Evolutionary conservation across 1,140 invertebrate genomes (phyloP).

Genomic region (Hylyphantes graminicola): DNA sequence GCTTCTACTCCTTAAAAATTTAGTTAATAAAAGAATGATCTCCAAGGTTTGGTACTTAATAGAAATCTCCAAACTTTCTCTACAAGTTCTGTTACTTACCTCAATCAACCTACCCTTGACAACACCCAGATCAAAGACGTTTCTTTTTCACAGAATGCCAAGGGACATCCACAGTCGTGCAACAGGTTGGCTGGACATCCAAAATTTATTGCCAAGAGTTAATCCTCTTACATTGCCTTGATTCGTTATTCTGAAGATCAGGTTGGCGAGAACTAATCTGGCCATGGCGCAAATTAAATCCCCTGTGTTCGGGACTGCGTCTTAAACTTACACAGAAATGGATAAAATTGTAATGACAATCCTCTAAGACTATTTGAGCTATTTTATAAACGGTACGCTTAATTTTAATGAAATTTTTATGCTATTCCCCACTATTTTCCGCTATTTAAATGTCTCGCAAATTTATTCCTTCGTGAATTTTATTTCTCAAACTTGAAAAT

Average conservation of each 20-base stretch:
- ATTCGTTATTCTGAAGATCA: constrained; percentile 32
- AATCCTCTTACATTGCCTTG: constrained; percentile 24
- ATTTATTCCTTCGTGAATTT: too few relatives aligned
- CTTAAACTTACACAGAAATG: too few relatives aligned
- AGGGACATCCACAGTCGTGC: neutral
- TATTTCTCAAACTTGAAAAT: too few relatives aligned
- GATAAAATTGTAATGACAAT: too few relatives aligned
- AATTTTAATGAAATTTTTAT: too few relatives aligned
- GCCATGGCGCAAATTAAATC: constrained; percentile 25
- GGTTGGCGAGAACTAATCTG: neutral
- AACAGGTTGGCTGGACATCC: constrained; percentile 19
- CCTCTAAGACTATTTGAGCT: too few relatives aligned
- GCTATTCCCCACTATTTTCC: too few relatives aligned
- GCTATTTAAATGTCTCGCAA: too few relatives aligned
- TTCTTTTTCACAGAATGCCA: too few relatives aligned
- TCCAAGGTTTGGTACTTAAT: neutral
- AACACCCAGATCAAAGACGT: neutral
- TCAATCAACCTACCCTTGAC: constrained; percentile 1
- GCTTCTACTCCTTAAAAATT: too few relatives aligned
- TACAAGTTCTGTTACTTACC: neutral
- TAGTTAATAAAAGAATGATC: too few relatives aligned
- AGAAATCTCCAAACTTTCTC: neutral
- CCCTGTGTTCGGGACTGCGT: neutral
- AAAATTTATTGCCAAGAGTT: constrained; percentile 15
- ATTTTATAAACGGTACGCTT: too few relatives aligned